Conservation (phyloP, 2,797 vertebrate genomes). For the Alcedo atthis region DNA sequence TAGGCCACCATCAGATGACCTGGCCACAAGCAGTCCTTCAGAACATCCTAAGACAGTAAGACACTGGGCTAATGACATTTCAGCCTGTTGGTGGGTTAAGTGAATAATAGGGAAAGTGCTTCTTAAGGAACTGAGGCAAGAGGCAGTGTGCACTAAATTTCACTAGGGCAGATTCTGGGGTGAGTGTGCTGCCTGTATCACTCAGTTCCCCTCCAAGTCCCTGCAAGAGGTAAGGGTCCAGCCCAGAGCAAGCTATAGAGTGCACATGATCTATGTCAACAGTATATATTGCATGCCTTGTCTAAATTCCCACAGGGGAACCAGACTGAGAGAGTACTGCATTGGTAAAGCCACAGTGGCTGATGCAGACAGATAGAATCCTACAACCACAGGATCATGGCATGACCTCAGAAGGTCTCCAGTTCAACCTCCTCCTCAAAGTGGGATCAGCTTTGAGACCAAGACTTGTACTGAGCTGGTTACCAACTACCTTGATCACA, state of each 20-base stretch:
- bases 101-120: neutral
- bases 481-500: neutral
- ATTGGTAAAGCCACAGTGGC: neutral
- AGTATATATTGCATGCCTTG: rapidly evolving
- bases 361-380: neutral
- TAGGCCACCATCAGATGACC: neutral
- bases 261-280: neutral
- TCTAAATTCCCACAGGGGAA: neutral
- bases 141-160: neutral
- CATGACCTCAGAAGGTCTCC: neutral
- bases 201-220: neutral
- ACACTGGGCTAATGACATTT: neutral
- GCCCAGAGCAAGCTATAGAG: neutral
- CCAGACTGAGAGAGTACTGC: neutral
- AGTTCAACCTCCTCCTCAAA: neutral
- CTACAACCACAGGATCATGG: neutral
- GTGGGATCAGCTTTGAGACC: neutral
- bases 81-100: neutral
- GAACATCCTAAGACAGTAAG: neutral
- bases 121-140: neutral
- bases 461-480: neutral
- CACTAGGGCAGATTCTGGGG: neutral
- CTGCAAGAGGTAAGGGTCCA: neutral
- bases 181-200: neutral
- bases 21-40: neutral